Evolutionary conservation across 2,888 invertebrate genomes (phyloP), one percentile per base, ranked within the genome.

Genomic region (Bellardia bayeri): DNA sequence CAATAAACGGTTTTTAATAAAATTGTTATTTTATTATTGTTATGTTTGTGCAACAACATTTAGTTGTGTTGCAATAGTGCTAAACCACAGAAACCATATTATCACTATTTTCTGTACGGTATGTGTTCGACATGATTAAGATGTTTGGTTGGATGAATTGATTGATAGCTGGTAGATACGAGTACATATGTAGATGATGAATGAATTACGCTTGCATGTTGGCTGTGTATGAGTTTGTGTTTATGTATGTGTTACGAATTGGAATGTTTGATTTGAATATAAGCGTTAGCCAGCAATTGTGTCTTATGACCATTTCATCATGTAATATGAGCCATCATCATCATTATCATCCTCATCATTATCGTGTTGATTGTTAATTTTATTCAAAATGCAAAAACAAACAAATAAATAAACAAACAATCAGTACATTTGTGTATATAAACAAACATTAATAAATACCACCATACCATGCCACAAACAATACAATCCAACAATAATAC

Each of bases 221-320:
- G 16, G 33, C 4, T 66, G 56, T 72, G 51, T 23, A 13, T 64
- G 51, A 9, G 51, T 56, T 33, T 58, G 76, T 30, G 6, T 23
- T 23, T 23, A 23, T 58, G 49, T 51, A 14, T 51, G 58, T 61
- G 37, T 63, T 42, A 8, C 33, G 40, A 49, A 58, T 8, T 63
- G 63, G 33, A 71, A 64, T 78, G 58, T 64, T 63, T 72, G 37
- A 63, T 14, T 69, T 23, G 66, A 51, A 71, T 78, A 72, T 56
- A 64, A 8, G 40, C 51, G 30, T 61, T 9, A 30, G 14, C 45
- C 30, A 61, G 11, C 30, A 69, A 63, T 51, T 61, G 45, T 76
- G 63, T 78, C n/a, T 72, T 16, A 74, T 82, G 78, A 82, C 42
- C 81, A 64, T 85, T 81, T 71, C 63, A 85, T 56, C 33, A 69